Conservation (phyloP, 2,113 vertebrate genomes). For the Ornithorhynchus anatinus region DNA sequence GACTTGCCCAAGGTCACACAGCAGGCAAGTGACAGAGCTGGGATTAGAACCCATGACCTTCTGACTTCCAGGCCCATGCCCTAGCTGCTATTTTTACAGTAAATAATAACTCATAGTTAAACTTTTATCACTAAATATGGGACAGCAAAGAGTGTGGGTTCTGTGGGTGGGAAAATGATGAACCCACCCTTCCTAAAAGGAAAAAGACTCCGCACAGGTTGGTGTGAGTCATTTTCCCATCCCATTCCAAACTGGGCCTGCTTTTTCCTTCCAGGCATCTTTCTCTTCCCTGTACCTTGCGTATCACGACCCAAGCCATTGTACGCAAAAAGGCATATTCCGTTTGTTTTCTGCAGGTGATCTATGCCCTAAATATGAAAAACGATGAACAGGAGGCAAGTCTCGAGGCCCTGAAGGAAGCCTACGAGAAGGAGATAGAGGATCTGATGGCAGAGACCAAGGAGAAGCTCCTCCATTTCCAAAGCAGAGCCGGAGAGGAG, state of each 20-base stretch:
- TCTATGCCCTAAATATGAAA: constrained; percentile 91
- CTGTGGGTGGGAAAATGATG: no score
- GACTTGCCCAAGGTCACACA: no score
- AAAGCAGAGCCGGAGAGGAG: constrained; percentile 71
- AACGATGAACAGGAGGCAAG: constrained; percentile 90
- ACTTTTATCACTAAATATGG: no score
- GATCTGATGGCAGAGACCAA: constrained; percentile 78
- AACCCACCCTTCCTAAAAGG: no score
- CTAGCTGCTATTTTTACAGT: no score
- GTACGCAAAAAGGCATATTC: neutral
- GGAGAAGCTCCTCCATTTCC: constrained; percentile 67
- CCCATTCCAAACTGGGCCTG: neutral
- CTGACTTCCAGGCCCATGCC: no score
- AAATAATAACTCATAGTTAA: no score
- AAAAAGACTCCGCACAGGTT: neutral
- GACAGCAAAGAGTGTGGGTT: no score
- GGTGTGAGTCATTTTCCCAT: neutral
- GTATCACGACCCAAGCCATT: no score
- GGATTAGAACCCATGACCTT: no score
- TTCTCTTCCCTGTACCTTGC: neutral
- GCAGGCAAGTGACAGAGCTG: no score
- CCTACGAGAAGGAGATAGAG: constrained; percentile 85
- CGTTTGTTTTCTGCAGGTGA: constrained; percentile 77
- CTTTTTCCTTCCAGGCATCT: no score
- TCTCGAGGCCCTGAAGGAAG: constrained; percentile 79